These are phyloP conservation scores for Dynastes maya DNA, from an alignment of 2,888 invertebrate genomes.

Conservation along the genomic window DNA sequence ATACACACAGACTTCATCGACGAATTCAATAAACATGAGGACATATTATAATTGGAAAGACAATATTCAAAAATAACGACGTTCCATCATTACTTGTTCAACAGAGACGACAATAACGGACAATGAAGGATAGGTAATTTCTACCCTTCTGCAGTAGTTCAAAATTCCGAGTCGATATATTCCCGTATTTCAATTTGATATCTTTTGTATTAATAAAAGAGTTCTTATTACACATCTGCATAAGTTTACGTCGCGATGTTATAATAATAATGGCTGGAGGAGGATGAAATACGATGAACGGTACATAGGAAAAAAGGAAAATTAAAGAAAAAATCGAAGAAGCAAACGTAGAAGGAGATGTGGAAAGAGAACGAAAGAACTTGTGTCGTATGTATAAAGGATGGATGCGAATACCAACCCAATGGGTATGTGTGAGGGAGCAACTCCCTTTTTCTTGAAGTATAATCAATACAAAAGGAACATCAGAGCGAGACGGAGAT, in stretches of 20 bases:
- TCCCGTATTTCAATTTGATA: constrained; percentile 48
- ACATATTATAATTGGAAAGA: constrained; percentile 48
- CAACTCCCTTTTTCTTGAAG: constrained; percentile 59
- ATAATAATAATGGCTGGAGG: constrained; percentile 24
- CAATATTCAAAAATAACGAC: constrained; percentile 46
- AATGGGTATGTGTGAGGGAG: constrained; percentile 50
- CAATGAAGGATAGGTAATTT: constrained; percentile 20
- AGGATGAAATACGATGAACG: constrained; percentile 16
- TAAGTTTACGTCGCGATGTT: constrained; percentile 38
- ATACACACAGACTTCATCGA: constrained; percentile 13
- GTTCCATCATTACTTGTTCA: constrained; percentile 19
- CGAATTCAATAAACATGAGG: constrained; percentile 39
- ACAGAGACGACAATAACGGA: constrained; percentile 1
- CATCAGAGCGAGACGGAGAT: constrained; percentile 40
- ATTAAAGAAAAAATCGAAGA: constrained; percentile 15
- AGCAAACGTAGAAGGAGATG: constrained; percentile 6
- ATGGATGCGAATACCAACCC: constrained; percentile 62
- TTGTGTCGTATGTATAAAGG: constrained; percentile 61
- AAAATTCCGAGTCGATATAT: constrained; percentile 27
- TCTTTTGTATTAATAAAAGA: constrained; percentile 51
- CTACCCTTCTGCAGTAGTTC: background rate
- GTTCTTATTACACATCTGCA: constrained; percentile 52
- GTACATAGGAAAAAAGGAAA: constrained; percentile 16
- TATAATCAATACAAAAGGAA: constrained; percentile 62
- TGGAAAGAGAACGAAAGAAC: constrained; percentile 10